phyloP scores from a whole-genome alignment of 1,140 invertebrate genomes.

The Drosophila novamexicana region DNA sequence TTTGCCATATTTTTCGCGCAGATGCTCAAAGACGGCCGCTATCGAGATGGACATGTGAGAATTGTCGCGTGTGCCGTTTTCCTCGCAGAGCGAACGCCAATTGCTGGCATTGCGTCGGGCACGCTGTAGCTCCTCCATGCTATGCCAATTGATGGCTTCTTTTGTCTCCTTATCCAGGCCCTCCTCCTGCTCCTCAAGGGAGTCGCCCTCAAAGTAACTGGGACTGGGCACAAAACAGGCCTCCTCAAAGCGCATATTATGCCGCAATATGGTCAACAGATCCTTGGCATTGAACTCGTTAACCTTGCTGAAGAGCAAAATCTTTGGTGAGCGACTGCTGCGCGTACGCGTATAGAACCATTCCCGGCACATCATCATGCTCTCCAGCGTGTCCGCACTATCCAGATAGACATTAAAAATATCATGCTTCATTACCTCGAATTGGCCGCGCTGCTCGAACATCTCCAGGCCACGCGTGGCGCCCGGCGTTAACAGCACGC shows the following conservation, averaged over 20 bases:
- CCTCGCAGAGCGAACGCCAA: constrained; percentile 86
- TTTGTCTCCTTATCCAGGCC: constrained; percentile 19
- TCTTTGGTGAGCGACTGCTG: constrained; percentile 83
- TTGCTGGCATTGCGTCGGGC: constrained; percentile 86
- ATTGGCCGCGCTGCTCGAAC: constrained; percentile 90
- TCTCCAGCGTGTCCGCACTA: constrained; percentile 97
- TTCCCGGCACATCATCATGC: constrained; percentile 91
- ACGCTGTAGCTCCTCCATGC: constrained; percentile 85
- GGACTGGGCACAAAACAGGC: constrained; percentile 92
- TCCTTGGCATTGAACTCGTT: constrained; percentile 89
- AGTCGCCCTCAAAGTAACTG: constrained; percentile 63
- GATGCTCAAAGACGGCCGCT: constrained; percentile 62
- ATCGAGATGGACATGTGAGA: constrained; percentile 59
- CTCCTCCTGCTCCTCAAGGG: constrained; percentile 18
- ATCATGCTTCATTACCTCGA: constrained; percentile 86
- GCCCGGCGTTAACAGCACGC: constrained; percentile 56
- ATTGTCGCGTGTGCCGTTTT: constrained; percentile 55
- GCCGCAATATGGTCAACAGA: constrained; percentile 88
- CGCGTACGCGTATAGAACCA: constrained; percentile 90
- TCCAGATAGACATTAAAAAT: constrained; percentile 92
- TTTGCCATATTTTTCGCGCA: constrained; percentile 65
- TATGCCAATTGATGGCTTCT: constrained; percentile 50
- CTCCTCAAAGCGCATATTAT: constrained; percentile 87
- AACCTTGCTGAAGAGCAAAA: constrained; percentile 94
- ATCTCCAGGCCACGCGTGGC: constrained; percentile 85